A percentile compares a stretch with the other conserved stretches of the same genome.
These are phyloP conservation scores for Epicauta chinensis DNA, from an alignment of 1,140 invertebrate species.

Conservation along the genomic window DNA sequence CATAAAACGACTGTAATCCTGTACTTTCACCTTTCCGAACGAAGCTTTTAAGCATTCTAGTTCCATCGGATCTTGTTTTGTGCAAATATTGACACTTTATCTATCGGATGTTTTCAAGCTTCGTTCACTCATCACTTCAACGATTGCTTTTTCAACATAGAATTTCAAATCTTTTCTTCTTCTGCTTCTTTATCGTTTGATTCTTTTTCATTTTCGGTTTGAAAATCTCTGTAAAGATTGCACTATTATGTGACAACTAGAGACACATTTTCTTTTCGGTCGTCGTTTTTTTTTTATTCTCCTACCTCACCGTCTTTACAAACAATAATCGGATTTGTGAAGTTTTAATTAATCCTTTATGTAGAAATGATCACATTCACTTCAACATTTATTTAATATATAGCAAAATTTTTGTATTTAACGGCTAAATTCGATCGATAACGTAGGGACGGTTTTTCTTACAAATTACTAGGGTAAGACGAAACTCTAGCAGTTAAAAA, in stretches of 20 bases:
- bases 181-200: neutral
- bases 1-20: slow-evolving; percentile 14
- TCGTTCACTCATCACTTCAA: neutral
- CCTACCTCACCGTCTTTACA: neutral
- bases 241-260: neutral
- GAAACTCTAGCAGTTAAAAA: neutral
- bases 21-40: slow-evolving; percentile 13
- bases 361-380: neutral
- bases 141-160: neutral
- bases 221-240: neutral
- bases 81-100: slow-evolving; percentile 19
- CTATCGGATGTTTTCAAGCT: slow-evolving; percentile 13
- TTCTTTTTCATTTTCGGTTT: neutral
- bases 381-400: neutral
- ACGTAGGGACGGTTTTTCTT: neutral
- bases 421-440: neutral
- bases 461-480: neutral
- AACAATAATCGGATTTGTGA: neutral
- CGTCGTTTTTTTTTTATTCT: too few species aligned
- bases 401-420: neutral
- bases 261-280: neutral
- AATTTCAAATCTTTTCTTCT: neutral
- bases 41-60: slow-evolving; percentile 17
- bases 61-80: slow-evolving; percentile 18
- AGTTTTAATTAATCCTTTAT: neutral